Conservation (phyloP, 2,797 vertebrate genomes). For the Sebastes diploproa region DNA sequence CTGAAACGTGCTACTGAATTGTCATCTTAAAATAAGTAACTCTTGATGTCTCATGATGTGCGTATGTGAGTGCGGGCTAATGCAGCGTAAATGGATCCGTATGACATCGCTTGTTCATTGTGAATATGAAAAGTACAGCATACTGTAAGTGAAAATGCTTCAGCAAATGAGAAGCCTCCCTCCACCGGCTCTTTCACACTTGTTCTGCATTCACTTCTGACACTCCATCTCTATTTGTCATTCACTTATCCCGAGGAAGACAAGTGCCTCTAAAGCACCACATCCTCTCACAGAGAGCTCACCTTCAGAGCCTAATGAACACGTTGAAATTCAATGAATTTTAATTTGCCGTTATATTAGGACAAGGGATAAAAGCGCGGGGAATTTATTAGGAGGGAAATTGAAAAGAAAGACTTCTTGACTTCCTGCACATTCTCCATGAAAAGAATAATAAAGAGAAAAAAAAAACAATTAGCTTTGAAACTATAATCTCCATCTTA, state of each 20-base stretch:
- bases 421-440: slow-evolving; percentile 60
- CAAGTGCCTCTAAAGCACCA: slow-evolving; percentile 60
- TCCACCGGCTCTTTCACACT: neutral
- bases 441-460: slow-evolving; percentile 46
- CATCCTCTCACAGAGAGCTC: slow-evolving; percentile 65
- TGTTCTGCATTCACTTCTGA: slow-evolving; percentile 25
- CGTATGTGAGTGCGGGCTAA: neutral
- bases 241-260: slow-evolving; percentile 46
- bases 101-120: neutral
- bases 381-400: slow-evolving; percentile 76
- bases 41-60: neutral
- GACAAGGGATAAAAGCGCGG: slow-evolving; percentile 61
- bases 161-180: slow-evolving; percentile 1
- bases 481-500: slow-evolving; percentile 67
- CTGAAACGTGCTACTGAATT: neutral
- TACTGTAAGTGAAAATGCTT: slow-evolving; percentile 4
- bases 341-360: slow-evolving; percentile 81
- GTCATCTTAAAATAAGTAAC: neutral
- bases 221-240: slow-evolving; percentile 58
- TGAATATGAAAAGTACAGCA: neutral
- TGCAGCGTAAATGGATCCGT: neutral
- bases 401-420: slow-evolving; percentile 73
- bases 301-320: slow-evolving; percentile 81
- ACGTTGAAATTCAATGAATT: slow-evolving; percentile 81
- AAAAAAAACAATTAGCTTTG: slow-evolving; percentile 77